Conservation (phyloP, 2,113 vertebrate species). For the Meleagris gallopavo region DNA sequence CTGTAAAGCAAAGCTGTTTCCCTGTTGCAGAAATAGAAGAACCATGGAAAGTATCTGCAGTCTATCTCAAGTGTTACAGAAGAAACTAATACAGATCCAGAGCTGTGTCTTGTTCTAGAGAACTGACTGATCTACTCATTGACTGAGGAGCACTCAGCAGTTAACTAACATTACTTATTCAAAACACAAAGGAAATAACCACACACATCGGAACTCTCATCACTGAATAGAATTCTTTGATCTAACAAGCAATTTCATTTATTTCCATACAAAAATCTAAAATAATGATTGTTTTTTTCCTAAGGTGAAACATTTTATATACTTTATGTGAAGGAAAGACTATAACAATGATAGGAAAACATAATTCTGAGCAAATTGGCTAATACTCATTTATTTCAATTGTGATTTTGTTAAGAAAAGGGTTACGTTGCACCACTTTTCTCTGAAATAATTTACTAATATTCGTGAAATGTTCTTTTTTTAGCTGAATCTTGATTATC, state of each 20-base stretch:
- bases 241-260: not conserved
- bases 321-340: too few relatives aligned
- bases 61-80: not conserved
- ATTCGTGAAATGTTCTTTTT: constrained; percentile 24
- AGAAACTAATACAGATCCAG: not conserved
- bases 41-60: not conserved
- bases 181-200: not conserved
- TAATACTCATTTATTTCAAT: not conserved
- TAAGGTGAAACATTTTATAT: not conserved
- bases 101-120: not conserved
- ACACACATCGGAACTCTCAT: not conserved
- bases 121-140: not conserved
- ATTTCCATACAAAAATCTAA: not conserved
- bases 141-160: not conserved
- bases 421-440: not conserved
- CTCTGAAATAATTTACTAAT: constrained; percentile 3
- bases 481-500: constrained; percentile 13
- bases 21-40: not conserved
- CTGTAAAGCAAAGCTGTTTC: not conserved
- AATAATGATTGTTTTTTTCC: not conserved
- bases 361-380: not conserved
- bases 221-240: not conserved
- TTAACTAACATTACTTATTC: not conserved
- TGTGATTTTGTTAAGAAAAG: not conserved
- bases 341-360: not conserved